Evolutionary conservation across 2,113 vertebrate genomes (phyloP).

Genomic region (Myotis yumanensis): DNA sequence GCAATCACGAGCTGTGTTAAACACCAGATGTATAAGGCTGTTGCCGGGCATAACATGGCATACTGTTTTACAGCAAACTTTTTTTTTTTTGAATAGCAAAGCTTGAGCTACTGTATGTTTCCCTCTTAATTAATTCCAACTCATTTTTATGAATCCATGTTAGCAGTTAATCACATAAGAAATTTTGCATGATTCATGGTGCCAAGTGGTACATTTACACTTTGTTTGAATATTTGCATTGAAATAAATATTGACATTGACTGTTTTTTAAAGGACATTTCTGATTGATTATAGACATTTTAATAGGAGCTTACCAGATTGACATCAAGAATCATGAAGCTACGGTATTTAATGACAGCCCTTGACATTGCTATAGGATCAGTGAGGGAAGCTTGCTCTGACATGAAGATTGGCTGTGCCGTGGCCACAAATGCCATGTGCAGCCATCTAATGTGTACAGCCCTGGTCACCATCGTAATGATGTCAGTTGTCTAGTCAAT

Average conservation of each 20-base stretch:
- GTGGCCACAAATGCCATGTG: not conserved
- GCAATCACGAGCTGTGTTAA: not conserved
- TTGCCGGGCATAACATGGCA: not conserved
- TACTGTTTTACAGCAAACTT: not conserved
- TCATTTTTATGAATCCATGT: not conserved
- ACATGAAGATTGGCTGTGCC: not conserved
- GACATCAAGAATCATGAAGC: not conserved
- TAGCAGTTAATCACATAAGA: constrained; percentile 20
- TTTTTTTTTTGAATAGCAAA: not conserved
- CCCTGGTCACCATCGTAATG: not conserved
- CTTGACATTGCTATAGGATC: not conserved
- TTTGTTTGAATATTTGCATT: constrained; percentile 24
- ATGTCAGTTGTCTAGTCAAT: not conserved
- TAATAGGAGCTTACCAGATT: not conserved
- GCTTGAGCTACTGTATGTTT: not conserved
- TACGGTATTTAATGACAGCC: not conserved
- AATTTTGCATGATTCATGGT: constrained; percentile 14
- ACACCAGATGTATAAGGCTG: not conserved
- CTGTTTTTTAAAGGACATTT: constrained; percentile 2
- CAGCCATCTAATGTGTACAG: not conserved
- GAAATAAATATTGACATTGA: constrained; percentile 50
- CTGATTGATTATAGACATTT: constrained; percentile 26
- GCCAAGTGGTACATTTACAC: not conserved
- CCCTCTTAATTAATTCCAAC: not conserved
- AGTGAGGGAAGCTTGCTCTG: not conserved